phyloP scores from a whole-genome alignment of 2,797 vertebrate genomes.

The Tokudaia tokunoshimensis region DNA sequence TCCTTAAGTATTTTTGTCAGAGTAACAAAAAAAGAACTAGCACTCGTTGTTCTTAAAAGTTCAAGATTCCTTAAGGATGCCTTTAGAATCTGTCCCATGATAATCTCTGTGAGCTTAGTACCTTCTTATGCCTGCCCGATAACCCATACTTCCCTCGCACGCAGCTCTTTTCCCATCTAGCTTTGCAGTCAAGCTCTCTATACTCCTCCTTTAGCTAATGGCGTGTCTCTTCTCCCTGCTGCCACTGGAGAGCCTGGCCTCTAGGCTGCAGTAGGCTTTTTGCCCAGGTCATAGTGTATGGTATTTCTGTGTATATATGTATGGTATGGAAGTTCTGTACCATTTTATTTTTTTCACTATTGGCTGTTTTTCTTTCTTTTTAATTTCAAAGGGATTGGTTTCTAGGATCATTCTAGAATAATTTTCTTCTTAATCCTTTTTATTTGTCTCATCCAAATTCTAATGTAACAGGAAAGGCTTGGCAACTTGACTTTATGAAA shows the following conservation, averaged over 20 bases:
- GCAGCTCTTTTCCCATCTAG: neutral
- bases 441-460: constrained; percentile 3
- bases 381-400: constrained; percentile 1
- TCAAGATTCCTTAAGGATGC: neutral
- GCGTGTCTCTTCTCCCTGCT: neutral
- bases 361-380: neutral
- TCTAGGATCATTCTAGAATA: constrained; percentile 5
- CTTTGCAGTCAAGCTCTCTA: neutral
- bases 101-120: neutral
- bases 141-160: neutral
- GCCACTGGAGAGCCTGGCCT: neutral
- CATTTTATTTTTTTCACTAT: neutral
- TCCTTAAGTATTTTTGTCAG: neutral
- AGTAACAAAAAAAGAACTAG: neutral
- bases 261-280: neutral
- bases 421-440: constrained; percentile 40
- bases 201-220: neutral
- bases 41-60: neutral
- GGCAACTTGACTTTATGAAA: constrained; percentile 40
- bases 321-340: neutral
- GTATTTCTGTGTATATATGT: neutral
- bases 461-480: neutral
- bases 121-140: neutral
- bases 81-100: neutral
- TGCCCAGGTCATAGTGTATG: neutral